Evolutionary conservation across 2,888 invertebrate genomes (phyloP).

Genomic region (Hoplodrina blanda): DNA sequence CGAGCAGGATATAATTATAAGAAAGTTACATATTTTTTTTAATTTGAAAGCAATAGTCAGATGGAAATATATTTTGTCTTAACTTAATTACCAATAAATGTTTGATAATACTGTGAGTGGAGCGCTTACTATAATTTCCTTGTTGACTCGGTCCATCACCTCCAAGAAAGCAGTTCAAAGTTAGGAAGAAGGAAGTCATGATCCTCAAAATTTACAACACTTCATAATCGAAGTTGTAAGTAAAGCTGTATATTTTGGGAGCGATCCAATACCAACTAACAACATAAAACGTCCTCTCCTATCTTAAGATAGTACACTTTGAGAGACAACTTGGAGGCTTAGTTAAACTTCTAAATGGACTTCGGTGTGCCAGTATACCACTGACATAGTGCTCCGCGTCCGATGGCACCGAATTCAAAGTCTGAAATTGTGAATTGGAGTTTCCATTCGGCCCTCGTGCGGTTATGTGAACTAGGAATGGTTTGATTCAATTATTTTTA

Average conservation of each 20-base stretch:
- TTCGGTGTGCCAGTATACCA: constrained; percentile 43
- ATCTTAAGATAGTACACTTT: constrained; percentile 46
- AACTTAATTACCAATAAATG: neutral
- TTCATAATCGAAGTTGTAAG: constrained; percentile 52
- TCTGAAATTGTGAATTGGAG: constrained; percentile 32
- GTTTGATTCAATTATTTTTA: constrained; percentile 58
- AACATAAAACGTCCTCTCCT: constrained; percentile 48
- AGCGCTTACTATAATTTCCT: constrained; percentile 7
- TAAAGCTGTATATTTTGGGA: constrained; percentile 46
- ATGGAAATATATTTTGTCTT: no score
- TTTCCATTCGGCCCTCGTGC: constrained; percentile 33
- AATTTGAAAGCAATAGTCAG: no score
- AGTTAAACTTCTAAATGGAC: constrained; percentile 55
- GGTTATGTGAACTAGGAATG: constrained; percentile 34
- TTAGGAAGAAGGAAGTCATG: constrained; percentile 38
- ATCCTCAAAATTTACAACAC: constrained; percentile 50
- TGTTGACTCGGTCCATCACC: constrained; percentile 31
- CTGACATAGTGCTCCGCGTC: constrained; percentile 48
- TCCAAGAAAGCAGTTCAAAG: constrained; percentile 23
- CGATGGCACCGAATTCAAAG: constrained; percentile 31
- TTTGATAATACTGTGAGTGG: neutral
- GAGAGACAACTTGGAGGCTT: constrained; percentile 50
- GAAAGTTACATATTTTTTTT: no score
- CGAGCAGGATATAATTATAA: no score
- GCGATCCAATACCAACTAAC: constrained; percentile 41